These are phyloP conservation scores for Cebus imitator DNA, from an alignment of 2,113 vertebrate species.

Conservation along the genomic window DNA sequence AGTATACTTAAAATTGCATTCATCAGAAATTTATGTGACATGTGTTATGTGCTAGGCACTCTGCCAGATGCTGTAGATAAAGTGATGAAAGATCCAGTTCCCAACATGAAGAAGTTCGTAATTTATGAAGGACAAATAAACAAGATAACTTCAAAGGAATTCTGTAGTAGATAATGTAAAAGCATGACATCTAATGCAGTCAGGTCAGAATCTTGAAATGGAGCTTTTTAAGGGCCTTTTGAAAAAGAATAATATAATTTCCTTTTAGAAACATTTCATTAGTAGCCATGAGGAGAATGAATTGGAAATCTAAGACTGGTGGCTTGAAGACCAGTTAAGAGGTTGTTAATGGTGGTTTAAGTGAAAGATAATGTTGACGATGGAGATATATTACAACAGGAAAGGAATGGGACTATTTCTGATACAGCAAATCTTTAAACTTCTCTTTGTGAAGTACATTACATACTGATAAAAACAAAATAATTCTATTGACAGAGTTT, in stretches of 20 bases:
- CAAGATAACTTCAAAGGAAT: background rate
- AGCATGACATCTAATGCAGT: background rate
- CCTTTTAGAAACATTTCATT: background rate
- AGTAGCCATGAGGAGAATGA: background rate
- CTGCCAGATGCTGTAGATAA: background rate
- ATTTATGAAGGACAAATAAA: conserved; percentile 1
- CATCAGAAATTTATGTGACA: conserved; percentile 19
- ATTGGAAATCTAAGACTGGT: conserved; percentile 11
- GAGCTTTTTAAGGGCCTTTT: background rate
- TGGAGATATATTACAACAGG: background rate
- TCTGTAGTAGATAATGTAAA: background rate
- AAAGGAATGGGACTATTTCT: conserved; percentile 47
- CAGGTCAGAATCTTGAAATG: background rate
- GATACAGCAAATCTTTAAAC: conserved; percentile 9
- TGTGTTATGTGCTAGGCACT: background rate
- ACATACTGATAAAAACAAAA: conserved; percentile 6
- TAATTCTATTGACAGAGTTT: conserved; percentile 18
- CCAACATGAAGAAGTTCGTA: conserved; percentile 19
- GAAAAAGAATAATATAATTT: background rate
- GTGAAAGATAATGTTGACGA: background rate
- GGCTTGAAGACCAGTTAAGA: background rate
- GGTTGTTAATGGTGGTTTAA: background rate
- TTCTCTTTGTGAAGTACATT: background rate
- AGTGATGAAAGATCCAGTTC: conserved; percentile 11
- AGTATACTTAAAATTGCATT: conserved; percentile 9